Evolutionary conservation across 2,113 vertebrate genomes (phyloP).

Genomic region (Natator depressus): DNA sequence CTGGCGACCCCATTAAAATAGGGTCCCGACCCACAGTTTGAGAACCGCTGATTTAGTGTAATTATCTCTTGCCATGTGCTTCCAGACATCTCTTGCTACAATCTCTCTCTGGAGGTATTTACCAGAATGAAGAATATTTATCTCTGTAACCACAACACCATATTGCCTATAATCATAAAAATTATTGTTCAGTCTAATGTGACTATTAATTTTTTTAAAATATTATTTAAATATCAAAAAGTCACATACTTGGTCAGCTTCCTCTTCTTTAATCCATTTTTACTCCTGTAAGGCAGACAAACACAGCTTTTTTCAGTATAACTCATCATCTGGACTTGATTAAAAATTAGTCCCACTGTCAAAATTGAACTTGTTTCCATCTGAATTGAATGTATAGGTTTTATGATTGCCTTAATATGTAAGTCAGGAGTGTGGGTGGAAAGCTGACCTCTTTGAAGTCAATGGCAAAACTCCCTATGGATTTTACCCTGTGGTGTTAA

Average conservation of each 20-base stretch:
- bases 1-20: too few relatives aligned
- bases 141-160: not conserved
- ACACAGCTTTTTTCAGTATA: not conserved
- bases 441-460: not conserved
- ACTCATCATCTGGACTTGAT: not conserved
- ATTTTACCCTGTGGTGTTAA: not conserved
- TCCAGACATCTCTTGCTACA: not conserved
- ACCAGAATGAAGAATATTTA: not conserved
- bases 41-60: not conserved
- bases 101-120: not conserved
- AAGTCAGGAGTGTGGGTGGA: not conserved
- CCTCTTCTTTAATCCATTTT: slow-evolving; percentile 97
- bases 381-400: not conserved
- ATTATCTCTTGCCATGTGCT: slow-evolving; percentile 30
- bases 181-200: not conserved
- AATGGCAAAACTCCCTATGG: not conserved
- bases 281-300: slow-evolving; percentile 87
- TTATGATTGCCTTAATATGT: not conserved
- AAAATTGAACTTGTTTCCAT: not conserved
- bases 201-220: not conserved
- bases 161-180: not conserved
- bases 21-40: too few relatives aligned
- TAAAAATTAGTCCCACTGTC: not conserved
- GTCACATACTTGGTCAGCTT: slow-evolving; percentile 93
- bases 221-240: slow-evolving; percentile 7